phyloP scores from a whole-genome alignment of 1,140 invertebrate species.

The Cryptotermes secundus region DNA sequence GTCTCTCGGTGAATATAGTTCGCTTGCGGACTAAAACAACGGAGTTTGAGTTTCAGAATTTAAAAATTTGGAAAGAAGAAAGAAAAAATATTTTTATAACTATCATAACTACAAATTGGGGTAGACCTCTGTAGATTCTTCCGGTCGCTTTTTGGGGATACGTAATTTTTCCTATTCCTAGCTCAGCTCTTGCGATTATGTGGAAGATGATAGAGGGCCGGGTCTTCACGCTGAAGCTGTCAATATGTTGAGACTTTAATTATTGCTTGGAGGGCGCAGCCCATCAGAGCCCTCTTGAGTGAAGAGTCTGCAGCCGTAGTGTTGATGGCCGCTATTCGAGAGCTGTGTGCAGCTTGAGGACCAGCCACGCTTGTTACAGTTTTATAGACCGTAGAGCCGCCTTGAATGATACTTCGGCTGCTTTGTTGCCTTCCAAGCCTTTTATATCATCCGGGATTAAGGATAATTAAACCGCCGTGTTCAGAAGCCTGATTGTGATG shows the following conservation, averaged over 20 bases:
- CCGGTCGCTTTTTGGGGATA: too few relatives aligned
- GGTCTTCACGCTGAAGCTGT: background rate
- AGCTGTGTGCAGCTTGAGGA: background rate
- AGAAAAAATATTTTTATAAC: too few relatives aligned
- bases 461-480: background rate
- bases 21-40: too few relatives aligned
- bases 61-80: too few relatives aligned
- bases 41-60: too few relatives aligned
- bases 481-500: background rate
- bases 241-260: background rate
- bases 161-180: too few relatives aligned
- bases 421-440: background rate
- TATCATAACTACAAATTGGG: too few relatives aligned
- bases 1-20: too few relatives aligned
- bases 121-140: too few relatives aligned
- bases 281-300: background rate
- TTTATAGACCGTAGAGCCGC: background rate
- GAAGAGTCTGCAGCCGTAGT: background rate
- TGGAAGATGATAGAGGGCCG: background rate
- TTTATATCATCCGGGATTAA: background rate
- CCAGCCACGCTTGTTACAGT: background rate
- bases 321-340: background rate
- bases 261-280: background rate
- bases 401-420: background rate
- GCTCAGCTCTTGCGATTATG: too few relatives aligned